Evolutionary conservation across 2,888 invertebrate genomes (phyloP), one percentile per base, ranked within the genome.

Genomic region (Aphodius sticticus): DNA sequence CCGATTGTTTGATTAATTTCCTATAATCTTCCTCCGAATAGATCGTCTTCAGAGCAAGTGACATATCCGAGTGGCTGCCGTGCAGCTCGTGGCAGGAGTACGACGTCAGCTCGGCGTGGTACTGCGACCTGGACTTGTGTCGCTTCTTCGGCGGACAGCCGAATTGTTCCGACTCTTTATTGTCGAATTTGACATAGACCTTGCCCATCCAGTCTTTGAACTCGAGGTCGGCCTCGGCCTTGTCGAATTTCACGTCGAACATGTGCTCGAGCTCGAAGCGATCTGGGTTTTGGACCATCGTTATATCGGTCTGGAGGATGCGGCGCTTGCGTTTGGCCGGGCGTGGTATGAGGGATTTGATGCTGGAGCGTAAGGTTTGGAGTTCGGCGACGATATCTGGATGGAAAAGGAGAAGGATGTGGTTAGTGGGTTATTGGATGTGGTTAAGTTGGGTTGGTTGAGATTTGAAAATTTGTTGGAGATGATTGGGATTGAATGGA

Each of bases 1-100:
- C 76, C 12, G n/a, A 69, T 69, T 76, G 75, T 26, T 78, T 78
- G 12, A 81, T 77, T 36, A 81, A 71, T 38, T 78, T 77, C 71
- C 76, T 71, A 16, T 79, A 81, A 72, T 79, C 77, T 71, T 82
- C 78, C 14, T 79, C 78, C 35, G 79, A 78, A 16, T 80, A 81
- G 69, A 78, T 80, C 53, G 77, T 74, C 69, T 82, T 81, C 15
- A 79, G 70, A 2, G 83, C 81, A 14, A 87, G 83, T 0, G 86
- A 84, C 79, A 85, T 86, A n/a, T 87, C 85, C 26, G 86, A 86
- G 69, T 83, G 84, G 0, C 86, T 85, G 53, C 84, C 84, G 81
- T 87, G 87, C 77, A 88, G 82, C 69, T 83, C 82, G 37, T 84
- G 82, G 6, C 85, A 86, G 16, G 79, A 72, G 16, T 72, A 72